These are phyloP conservation scores for Cheirogaleus medius DNA, from an alignment of 2,113 vertebrate genomes.

Conservation along the genomic window DNA sequence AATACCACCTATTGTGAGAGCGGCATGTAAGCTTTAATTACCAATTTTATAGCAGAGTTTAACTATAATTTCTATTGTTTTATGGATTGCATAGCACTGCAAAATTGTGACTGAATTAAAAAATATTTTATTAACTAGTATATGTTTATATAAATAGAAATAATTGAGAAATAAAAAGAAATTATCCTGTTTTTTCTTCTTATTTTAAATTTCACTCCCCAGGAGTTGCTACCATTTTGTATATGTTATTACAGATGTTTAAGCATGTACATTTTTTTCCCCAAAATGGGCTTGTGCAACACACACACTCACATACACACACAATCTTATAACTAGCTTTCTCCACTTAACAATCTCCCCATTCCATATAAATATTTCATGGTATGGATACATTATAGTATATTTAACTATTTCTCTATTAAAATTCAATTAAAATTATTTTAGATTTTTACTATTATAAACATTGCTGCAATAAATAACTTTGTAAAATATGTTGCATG, in stretches of 20 bases:
- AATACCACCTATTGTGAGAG: not conserved
- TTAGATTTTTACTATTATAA: constrained; percentile 38
- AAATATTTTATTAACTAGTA: not conserved
- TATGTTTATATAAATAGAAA: constrained; percentile 38
- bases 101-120: constrained; percentile 30
- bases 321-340: not conserved
- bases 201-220: not conserved
- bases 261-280: not conserved
- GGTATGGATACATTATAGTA: not conserved
- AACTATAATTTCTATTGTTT: constrained; percentile 25
- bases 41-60: not conserved
- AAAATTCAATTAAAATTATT: constrained; percentile 22
- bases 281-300: not conserved
- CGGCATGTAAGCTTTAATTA: not conserved
- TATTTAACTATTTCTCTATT: not conserved
- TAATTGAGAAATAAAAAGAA: constrained; percentile 1
- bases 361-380: not conserved
- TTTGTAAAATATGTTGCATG: not conserved
- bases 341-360: not conserved
- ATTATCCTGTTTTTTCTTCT: not conserved
- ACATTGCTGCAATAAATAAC: not conserved
- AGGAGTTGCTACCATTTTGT: not conserved
- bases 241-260: not conserved
- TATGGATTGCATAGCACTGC: not conserved
- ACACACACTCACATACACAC: too few species aligned